Conservation (phyloP, 2,888 invertebrate genomes). For the Drosophila quinaria region DNA sequence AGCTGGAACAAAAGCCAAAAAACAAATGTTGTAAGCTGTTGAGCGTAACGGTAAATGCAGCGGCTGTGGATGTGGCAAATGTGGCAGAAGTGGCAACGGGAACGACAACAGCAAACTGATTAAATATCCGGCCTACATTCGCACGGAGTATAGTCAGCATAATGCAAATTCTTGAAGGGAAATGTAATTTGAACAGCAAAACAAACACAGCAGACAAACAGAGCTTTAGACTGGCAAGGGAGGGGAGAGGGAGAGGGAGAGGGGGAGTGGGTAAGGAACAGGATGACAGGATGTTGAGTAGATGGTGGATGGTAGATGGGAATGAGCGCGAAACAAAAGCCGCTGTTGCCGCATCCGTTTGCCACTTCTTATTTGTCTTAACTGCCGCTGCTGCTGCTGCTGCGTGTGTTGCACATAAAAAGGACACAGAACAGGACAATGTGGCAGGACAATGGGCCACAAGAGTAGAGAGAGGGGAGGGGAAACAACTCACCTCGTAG, state of each 20-base stretch:
- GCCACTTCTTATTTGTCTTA: constrained; percentile 28
- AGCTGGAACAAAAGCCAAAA: constrained; percentile 35
- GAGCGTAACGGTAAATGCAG: constrained; percentile 53
- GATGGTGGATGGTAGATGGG: constrained; percentile 33
- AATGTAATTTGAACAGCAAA: constrained; percentile 78
- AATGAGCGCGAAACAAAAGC: constrained; percentile 61
- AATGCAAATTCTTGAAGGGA: constrained; percentile 65
- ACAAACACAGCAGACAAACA: constrained; percentile 64
- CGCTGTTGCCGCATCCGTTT: constrained; percentile 33
- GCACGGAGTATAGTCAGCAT: constrained; percentile 50
- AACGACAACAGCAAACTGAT: constrained; percentile 64
- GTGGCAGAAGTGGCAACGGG: constrained; percentile 5
- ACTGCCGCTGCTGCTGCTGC: constrained; percentile 1
- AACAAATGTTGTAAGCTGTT: constrained; percentile 46
- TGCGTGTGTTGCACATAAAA: constrained; percentile 9
- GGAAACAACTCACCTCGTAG: constrained; percentile 81
- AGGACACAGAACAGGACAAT: constrained; percentile 2
- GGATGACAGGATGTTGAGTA: constrained; percentile 44
- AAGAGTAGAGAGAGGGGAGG: not conserved
- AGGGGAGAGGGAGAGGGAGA: not conserved
- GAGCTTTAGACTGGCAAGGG: constrained; percentile 4
- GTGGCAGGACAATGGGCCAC: constrained; percentile 4
- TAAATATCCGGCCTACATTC: constrained; percentile 76
- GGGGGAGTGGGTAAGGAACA: constrained; percentile 20
- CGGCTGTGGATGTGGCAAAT: not conserved